A percentile compares a stretch with the other conserved stretches of the same genome.
These are phyloP conservation scores for Sanderia malayensis DNA, from an alignment of 30 jellyfish, hydroid and myxozoan species.

Conservation along the genomic window DNA sequence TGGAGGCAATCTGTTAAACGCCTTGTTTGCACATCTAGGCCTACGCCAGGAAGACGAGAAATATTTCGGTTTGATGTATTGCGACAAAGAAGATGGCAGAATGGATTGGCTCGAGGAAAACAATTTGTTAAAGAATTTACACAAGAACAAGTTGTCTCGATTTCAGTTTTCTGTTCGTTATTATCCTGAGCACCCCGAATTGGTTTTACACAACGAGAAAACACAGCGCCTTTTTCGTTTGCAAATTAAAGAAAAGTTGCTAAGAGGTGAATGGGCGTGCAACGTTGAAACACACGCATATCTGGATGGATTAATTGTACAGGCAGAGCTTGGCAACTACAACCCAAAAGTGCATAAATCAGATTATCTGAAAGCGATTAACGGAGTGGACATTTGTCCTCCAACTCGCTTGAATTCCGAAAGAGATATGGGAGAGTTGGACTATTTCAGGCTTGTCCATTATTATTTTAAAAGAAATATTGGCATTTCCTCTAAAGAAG, in stretches of 20 bases:
- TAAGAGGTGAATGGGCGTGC: slow-evolving; percentile 66
- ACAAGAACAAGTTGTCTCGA: slow-evolving; percentile 24
- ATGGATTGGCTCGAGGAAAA: slow-evolving; percentile 70
- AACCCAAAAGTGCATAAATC: slow-evolving; percentile 26
- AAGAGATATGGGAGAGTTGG: slow-evolving; percentile 22
- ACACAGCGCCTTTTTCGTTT: slow-evolving; percentile 46
- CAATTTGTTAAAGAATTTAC: slow-evolving; percentile 18
- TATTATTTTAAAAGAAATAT: slow-evolving; percentile 22
- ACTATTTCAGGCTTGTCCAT: slow-evolving; percentile 35
- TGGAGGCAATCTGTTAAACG: slow-evolving; percentile 32
- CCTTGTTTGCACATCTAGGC: slow-evolving; percentile 41
- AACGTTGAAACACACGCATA: slow-evolving; percentile 62
- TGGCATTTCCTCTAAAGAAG: slow-evolving; percentile 50
- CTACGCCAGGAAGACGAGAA: slow-evolving; percentile 48
- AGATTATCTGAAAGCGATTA: slow-evolving; percentile 35
- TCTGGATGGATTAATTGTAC: slow-evolving; percentile 62
- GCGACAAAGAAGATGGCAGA: slow-evolving; percentile 72
- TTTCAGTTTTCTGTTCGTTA: slow-evolving; percentile 49
- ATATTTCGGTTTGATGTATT: slow-evolving; percentile 60
- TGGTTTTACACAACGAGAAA: slow-evolving; percentile 35
- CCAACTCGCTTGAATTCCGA: slow-evolving; percentile 63
- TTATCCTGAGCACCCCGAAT: slow-evolving; percentile 70
- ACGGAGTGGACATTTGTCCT: slow-evolving; percentile 42
- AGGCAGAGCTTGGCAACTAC: slow-evolving; percentile 50
- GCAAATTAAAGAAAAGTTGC: slow-evolving; percentile 53